Percentiles rank a stretch among this genome's conserved stretches.
phyloP scores from a whole-genome alignment of 2,797 vertebrate genomes.

The Halcyon leucocephala region DNA sequence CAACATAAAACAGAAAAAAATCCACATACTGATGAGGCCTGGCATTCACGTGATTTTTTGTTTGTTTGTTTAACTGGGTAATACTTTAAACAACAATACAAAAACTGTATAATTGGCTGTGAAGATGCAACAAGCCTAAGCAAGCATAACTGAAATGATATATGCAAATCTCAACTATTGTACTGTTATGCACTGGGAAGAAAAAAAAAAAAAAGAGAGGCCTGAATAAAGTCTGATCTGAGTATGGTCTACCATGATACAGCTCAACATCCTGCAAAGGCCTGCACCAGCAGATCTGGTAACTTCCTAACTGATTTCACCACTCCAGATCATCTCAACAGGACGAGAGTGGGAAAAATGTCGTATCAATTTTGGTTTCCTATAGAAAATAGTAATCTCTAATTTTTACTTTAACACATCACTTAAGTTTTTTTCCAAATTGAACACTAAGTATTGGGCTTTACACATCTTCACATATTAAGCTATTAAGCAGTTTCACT shows the following conservation, averaged over 20 bases:
- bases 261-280: not conserved
- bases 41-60: not conserved
- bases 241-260: not conserved
- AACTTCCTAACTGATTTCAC: not conserved
- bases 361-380: not conserved
- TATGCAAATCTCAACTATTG: not conserved
- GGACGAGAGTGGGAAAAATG: not conserved
- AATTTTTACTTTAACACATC: not conserved
- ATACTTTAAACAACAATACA: not conserved
- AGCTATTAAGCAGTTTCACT: not conserved
- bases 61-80: not conserved
- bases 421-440: not conserved
- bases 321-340: not conserved
- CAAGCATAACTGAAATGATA: not conserved
- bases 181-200: not conserved
- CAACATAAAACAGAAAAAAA: not conserved
- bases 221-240: not conserved
- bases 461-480: not conserved
- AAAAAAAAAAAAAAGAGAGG: not conserved
- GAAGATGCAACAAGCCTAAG: not conserved
- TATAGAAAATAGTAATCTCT: not conserved
- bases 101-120: not conserved
- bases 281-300: not conserved
- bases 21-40: not conserved
- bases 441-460: not conserved